Conservation (phyloP, 2,888 invertebrate species). For the Dasypolia templi region DNA sequence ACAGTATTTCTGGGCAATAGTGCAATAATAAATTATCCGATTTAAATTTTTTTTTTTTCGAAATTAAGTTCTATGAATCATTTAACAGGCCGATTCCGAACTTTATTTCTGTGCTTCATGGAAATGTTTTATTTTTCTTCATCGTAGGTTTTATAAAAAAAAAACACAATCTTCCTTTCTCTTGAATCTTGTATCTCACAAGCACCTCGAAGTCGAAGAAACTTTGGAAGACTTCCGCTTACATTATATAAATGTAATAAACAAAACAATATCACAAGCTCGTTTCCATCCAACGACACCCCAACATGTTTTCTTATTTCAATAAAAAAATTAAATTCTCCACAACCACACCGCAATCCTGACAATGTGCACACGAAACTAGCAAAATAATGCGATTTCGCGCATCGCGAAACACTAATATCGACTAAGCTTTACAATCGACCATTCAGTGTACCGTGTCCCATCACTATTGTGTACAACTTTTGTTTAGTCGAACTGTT, state of each 20-base stretch:
- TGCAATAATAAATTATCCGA: neutral
- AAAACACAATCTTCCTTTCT: neutral
- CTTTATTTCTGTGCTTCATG: too few species aligned
- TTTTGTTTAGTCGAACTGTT: conserved; percentile 66
- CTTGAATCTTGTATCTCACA: neutral
- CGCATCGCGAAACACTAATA: conserved; percentile 71
- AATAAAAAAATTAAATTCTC: conserved; percentile 52
- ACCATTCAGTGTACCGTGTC: conserved; percentile 62
- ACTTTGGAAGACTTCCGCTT: too few species aligned
- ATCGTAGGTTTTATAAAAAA: neutral
- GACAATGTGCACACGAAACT: conserved; percentile 72
- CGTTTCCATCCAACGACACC: conserved; percentile 22
- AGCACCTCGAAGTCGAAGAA: neutral
- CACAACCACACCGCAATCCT: conserved; percentile 49
- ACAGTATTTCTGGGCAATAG: neutral
- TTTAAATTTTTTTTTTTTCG: neutral
- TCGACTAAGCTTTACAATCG: conserved; percentile 62
- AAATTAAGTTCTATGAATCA: neutral
- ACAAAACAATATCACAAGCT: neutral
- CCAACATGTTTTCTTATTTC: conserved; percentile 36
- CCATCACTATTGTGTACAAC: conserved; percentile 60
- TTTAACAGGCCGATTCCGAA: neutral
- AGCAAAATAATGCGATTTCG: conserved; percentile 83
- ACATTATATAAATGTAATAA: conserved; percentile 10
- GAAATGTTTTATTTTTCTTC: neutral